Base-by-base conservation (phyloP, 2,888 invertebrate genomes). In the Plebejus anna region DNA sequence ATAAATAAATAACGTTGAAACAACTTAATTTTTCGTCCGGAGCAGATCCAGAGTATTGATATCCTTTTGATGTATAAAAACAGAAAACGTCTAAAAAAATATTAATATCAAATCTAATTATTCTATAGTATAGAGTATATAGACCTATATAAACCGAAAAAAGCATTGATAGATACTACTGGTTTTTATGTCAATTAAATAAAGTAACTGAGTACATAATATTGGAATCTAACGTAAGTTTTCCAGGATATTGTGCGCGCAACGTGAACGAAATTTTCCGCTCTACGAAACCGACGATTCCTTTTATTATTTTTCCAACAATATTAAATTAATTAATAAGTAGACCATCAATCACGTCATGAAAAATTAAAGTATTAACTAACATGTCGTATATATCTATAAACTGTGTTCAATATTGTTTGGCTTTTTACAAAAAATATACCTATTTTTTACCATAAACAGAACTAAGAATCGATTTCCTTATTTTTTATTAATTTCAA, bases 401-500 rank as follows among this genome's bases (percentile, higher is more conserved):
- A 66, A 66, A 66, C 16, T 13, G 3, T 61, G 28, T 28, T 36
- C 32, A 36, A 66, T 66, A 36, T 28, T 66, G 13, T 66, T 55
- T 66, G 32, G 32, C 32, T 13, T 32, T 28, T 66, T 32, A 66
- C 66, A 28, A 66, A 13, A 66, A 32, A 66, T 36, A 36, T 36
- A 66, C 32, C 9, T 32, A 13, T 66, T 66, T 66, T 66, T 66
- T 61, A 66, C 36, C 66, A 66, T 66, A 66, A 66, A 66, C 66
- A 16, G 32, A 66, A 66, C 11, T 66, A 13, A 66, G 32, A 66
- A 66, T 32, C 9, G 66, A 66, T 66, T 66, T 66, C 66, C 66
- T 66, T 32, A 36, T 32, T 66, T 66, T 66, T 66, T 66, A 32
- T 13, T 16, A 66, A 66, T 32, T 66, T 36, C 16, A 66, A 36